phyloP scores from a whole-genome alignment of 2,888 invertebrate species.

The Eupeodes latifasciatus region DNA sequence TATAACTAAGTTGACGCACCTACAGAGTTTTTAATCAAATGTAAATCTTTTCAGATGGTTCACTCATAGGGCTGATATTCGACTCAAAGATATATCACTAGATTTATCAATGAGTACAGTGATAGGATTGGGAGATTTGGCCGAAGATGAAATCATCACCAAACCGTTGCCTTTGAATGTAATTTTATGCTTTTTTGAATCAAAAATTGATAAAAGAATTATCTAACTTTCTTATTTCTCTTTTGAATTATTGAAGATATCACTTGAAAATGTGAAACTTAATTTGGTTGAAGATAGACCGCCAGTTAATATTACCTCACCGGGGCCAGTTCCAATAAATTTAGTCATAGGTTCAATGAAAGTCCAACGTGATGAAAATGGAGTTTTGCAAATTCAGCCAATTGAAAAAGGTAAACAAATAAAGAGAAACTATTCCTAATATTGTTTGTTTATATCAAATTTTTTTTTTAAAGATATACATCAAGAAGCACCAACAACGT shows the following conservation, averaged over 20 bases:
- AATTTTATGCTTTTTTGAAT: slow-evolving; percentile 63
- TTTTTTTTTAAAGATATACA: slow-evolving; percentile 25
- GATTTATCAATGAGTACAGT: slow-evolving; percentile 92
- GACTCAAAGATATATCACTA: slow-evolving; percentile 88
- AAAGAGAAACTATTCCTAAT: neutral
- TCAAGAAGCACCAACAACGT: slow-evolving; percentile 17
- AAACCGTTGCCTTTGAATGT: slow-evolving; percentile 93
- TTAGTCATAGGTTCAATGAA: slow-evolving; percentile 89
- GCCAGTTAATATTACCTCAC: slow-evolving; percentile 91
- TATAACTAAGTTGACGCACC: too few species aligned
- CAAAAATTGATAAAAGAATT: neutral
- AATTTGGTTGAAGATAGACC: slow-evolving; percentile 93
- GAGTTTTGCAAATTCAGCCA: slow-evolving; percentile 90
- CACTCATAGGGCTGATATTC: slow-evolving; percentile 86
- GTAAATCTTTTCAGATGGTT: slow-evolving; percentile 80
- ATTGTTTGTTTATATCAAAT: neutral
- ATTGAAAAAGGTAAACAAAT: slow-evolving; percentile 76
- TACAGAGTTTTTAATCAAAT: neutral
- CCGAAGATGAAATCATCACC: slow-evolving; percentile 93
- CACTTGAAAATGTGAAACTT: slow-evolving; percentile 90
- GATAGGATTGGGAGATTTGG: slow-evolving; percentile 91
- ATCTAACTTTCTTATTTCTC: neutral
- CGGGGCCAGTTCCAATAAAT: slow-evolving; percentile 92
- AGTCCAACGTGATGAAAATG: slow-evolving; percentile 89
- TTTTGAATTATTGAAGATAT: slow-evolving; percentile 88